Evolutionary conservation across 2,888 invertebrate species (phyloP).

Genomic region (Heliconius ismenius): DNA sequence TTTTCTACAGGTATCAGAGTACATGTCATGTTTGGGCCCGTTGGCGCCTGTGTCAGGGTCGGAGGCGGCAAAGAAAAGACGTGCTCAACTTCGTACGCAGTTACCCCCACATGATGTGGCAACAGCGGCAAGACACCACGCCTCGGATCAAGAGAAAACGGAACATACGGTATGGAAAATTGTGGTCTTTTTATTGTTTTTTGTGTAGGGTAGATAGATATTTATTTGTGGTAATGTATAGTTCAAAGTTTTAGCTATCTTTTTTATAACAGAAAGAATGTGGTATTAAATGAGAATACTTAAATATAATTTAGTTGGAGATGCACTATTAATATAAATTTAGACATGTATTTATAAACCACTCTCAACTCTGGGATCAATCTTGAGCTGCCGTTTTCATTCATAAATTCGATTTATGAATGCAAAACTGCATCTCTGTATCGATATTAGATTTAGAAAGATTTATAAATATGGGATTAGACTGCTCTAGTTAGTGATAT

Average conservation of each 20-base stretch:
- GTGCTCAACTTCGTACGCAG: slow-evolving; percentile 91
- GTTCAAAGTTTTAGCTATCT: not conserved
- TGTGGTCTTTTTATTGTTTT: not conserved
- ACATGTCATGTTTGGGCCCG: slow-evolving; percentile 86
- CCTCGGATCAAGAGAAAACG: slow-evolving; percentile 77
- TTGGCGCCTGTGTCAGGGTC: slow-evolving; percentile 91
- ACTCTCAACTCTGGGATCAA: too few relatives aligned
- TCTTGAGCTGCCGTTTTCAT: too few relatives aligned
- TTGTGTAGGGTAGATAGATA: not conserved
- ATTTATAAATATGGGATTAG: not conserved
- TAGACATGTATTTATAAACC: too few relatives aligned
- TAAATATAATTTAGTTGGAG: too few relatives aligned
- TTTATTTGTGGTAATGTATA: not conserved
- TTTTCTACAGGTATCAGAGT: slow-evolving; percentile 76
- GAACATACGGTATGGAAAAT: slow-evolving; percentile 68
- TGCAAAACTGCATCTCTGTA: too few relatives aligned
- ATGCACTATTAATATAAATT: too few relatives aligned
- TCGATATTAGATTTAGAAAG: too few relatives aligned
- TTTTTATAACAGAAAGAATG: too few relatives aligned
- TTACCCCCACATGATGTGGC: slow-evolving; percentile 92
- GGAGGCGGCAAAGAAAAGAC: slow-evolving; percentile 88
- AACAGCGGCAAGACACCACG: slow-evolving; percentile 65
- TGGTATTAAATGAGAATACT: too few relatives aligned
- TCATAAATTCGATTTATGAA: too few relatives aligned
- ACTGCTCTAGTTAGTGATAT: not conserved